These are phyloP conservation scores for Metridium senile DNA, from an alignment of 92 coral and sea anemone species.

Conservation along the genomic window DNA sequence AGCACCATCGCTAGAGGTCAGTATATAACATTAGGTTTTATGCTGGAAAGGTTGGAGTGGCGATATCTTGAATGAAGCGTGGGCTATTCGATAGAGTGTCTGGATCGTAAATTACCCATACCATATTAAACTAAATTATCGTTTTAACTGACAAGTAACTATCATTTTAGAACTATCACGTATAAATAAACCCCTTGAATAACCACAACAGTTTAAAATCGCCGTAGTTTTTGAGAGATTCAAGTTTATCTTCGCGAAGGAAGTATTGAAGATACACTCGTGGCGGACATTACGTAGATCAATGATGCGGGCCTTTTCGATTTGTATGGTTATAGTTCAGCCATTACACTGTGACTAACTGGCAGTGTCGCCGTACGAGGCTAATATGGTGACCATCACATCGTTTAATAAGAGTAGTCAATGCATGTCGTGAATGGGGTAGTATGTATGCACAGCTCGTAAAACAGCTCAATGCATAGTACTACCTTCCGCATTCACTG, in stretches of 20 bases:
- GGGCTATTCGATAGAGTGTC: background rate
- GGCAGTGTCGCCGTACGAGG: no score
- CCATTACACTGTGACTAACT: no score
- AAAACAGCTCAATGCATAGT: no score
- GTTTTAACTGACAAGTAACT: background rate
- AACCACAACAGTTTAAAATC: background rate
- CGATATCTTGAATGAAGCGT: constrained; percentile 3
- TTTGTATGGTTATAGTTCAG: no score
- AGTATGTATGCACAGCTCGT: no score
- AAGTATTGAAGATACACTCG: background rate
- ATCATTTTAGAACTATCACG: background rate
- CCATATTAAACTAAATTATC: background rate
- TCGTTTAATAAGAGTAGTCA: no score
- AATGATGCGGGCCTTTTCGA: no score
- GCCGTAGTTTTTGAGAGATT: background rate
- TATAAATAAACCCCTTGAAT: background rate
- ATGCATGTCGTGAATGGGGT: no score
- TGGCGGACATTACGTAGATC: background rate
- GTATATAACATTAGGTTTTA: background rate
- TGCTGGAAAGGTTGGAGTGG: background rate
- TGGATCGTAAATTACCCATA: background rate
- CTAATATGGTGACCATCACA: no score
- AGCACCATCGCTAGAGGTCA: constrained; percentile 25
- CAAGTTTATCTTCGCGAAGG: background rate
- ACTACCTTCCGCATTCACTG: no score